Percentiles rank a stretch among this genome's conserved stretches.
Evolutionary conservation across 2,888 invertebrate genomes (phyloP).

Genomic region (Hydrotaea diabolus): DNA sequence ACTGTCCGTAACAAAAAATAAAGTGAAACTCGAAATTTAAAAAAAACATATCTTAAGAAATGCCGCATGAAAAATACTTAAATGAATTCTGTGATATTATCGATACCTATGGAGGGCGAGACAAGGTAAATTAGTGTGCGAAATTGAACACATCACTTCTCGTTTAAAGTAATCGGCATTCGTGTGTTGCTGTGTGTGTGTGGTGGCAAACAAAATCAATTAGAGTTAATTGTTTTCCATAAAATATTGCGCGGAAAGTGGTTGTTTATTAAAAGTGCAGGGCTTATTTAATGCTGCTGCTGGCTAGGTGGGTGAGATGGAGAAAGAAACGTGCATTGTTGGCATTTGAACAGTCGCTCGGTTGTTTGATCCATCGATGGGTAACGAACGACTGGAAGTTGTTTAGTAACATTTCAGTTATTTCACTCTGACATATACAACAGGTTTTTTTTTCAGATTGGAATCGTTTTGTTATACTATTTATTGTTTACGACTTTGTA

Average conservation of each 20-base stretch:
- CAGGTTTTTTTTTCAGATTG: too few relatives aligned
- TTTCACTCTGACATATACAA: too few relatives aligned
- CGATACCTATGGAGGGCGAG: constrained; percentile 91
- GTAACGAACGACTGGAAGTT: not conserved
- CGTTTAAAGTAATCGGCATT: not conserved
- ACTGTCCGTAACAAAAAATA: too few relatives aligned
- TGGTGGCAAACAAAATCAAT: constrained; percentile 46
- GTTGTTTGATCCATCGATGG: not conserved
- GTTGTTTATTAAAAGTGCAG: constrained; percentile 13
- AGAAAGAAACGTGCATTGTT: constrained; percentile 51
- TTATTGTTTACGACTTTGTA: too few relatives aligned
- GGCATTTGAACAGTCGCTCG: too few relatives aligned
- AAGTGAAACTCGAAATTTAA: too few relatives aligned
- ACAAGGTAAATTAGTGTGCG: constrained; percentile 85
- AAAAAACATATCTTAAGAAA: constrained; percentile 50
- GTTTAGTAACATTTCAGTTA: too few relatives aligned
- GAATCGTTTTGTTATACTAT: too few relatives aligned
- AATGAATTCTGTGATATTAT: constrained; percentile 87
- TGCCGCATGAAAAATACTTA: constrained; percentile 75
- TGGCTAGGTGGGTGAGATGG: constrained; percentile 34
- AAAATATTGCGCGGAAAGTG: not conserved
- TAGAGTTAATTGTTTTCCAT: constrained; percentile 53
- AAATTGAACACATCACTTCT: not conserved
- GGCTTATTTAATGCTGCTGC: not conserved
- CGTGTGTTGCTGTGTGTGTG: constrained; percentile 6